These are phyloP conservation scores for Rattus norvegicus DNA, from an alignment of 2,113 vertebrate genomes.

Conservation along the genomic window DNA sequence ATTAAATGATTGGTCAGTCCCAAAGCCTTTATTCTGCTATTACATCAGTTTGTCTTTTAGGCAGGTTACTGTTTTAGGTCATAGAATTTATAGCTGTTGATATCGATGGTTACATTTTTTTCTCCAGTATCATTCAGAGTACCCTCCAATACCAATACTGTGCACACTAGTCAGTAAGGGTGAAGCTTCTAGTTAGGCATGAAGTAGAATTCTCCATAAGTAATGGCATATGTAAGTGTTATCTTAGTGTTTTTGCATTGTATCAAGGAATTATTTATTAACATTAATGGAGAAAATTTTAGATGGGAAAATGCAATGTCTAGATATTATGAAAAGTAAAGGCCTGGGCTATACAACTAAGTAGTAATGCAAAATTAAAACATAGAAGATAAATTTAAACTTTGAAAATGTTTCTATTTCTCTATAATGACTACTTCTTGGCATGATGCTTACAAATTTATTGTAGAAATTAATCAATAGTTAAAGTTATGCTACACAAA, in stretches of 20 bases:
- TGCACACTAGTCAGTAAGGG: neutral
- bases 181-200: neutral
- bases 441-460: neutral
- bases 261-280: slow-evolving; percentile 34
- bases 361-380: neutral
- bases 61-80: neutral
- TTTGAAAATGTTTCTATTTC: neutral
- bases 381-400: slow-evolving; percentile 19
- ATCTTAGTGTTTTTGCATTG: neutral
- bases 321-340: neutral
- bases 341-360: neutral
- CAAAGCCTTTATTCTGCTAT: neutral
- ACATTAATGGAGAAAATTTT: neutral
- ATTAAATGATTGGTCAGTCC: neutral
- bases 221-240: neutral
- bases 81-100: neutral
- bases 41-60: neutral
- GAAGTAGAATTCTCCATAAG: neutral
- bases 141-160: too few relatives aligned
- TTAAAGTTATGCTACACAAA: neutral
- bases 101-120: neutral
- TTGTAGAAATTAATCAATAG: neutral
- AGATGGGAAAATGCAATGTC: neutral
- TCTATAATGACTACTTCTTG: neutral
- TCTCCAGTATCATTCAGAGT: too few relatives aligned